Base-by-base conservation (phyloP, 2,797 vertebrate genomes). In the Gymnopithys bicolor region DNA sequence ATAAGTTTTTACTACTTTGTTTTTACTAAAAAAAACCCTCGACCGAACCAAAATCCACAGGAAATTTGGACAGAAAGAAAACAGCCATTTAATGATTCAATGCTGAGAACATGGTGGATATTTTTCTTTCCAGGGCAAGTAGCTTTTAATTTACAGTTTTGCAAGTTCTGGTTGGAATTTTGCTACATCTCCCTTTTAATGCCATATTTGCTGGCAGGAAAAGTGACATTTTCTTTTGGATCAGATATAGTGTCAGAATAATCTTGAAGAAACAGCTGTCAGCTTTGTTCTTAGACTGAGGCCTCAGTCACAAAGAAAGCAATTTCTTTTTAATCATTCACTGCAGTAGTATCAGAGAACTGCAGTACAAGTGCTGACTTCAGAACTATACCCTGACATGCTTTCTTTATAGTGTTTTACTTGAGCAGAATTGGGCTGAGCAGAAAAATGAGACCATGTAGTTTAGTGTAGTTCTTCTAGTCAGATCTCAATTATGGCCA, bases 81-180 rank as follows among this genome's bases (percentile, higher is more conserved):
- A 55, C 41, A 88, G n/a, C 25, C 82, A 70, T 95, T 96, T 96
- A 94, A 79, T 69, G 63, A 39, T 87, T 88, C 62, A 39, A 18
- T 53, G 51, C 22, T 88, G 63, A 92, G 86, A 95, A 88, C 67
- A 95, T 58, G 75, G 75, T 88, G 76, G 66, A 91, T 93, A 82
- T 90, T 91, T 93, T 93, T 80, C 56, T 91, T 84, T 63, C 81
- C 87, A 89, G 91, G 52, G 66, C 74, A 93, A 86, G 85, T 84
- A 93, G 32, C 21, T 85, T 89, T 75, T 53, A n/a, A 67, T 59
- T 85, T 59, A 80, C 22, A 81, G 43, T 87, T 95, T 93, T 89
- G 49, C 92, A 89, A 81, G 17, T 86, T 88, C 49, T 37, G 35
- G 16, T 46, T 95, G 69, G 71, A 93, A 85, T 90, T 95, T 90